These are phyloP conservation scores for Frankliniella intonsa DNA, from an alignment of 2,888 invertebrate species.

Conservation along the genomic window DNA sequence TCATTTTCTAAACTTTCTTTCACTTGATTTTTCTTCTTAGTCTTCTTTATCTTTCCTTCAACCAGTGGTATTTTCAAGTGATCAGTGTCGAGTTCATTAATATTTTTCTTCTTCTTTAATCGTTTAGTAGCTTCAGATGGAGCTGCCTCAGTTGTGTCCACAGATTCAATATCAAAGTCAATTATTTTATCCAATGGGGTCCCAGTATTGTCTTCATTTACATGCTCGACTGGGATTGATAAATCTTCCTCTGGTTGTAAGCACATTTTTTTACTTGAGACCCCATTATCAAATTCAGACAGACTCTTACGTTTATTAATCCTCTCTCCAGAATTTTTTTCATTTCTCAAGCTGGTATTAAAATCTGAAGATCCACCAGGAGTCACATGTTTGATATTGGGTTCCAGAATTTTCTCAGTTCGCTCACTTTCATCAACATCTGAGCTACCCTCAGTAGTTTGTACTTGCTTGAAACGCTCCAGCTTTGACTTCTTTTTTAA, in stretches of 20 bases:
- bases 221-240: no score
- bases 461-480: neutral
- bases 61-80: neutral
- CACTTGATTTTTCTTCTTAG: no score
- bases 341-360: no score
- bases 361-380: no score
- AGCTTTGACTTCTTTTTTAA: neutral
- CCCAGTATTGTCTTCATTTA: no score
- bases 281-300: neutral
- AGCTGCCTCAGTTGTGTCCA: neutral
- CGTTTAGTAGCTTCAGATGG: neutral
- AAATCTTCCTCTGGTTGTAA: neutral
- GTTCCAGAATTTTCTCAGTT: no score
- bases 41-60: neutral
- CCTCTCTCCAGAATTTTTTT: no score
- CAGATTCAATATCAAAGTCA: neutral
- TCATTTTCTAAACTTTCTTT: neutral
- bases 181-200: no score
- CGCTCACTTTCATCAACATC: no score
- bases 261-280: neutral
- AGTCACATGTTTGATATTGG: no score
- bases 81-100: neutral
- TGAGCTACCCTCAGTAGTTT: no score
- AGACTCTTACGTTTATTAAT: no score
- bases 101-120: neutral